Conservation (phyloP, 2,888 invertebrate species). For the Hecatera dysodea region DNA sequence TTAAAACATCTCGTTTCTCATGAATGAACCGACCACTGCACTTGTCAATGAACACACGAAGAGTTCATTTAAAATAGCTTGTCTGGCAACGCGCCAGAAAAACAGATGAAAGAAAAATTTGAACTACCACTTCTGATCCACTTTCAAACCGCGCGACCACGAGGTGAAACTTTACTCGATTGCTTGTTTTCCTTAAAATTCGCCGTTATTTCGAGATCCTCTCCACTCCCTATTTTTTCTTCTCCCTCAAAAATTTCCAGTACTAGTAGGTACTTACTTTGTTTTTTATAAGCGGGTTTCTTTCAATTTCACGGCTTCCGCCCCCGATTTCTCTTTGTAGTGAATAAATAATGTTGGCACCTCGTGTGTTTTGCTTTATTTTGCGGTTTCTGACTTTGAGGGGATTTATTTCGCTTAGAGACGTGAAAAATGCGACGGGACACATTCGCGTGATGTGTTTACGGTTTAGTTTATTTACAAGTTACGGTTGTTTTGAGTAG, state of each 20-base stretch:
- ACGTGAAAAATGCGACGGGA: constrained; percentile 66
- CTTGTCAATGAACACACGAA: constrained; percentile 26
- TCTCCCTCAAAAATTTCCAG: constrained; percentile 47
- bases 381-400: constrained; percentile 74
- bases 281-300: constrained; percentile 75
- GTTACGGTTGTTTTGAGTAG: constrained; percentile 50
- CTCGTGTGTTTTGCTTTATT: constrained; percentile 80
- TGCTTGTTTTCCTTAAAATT: constrained; percentile 19
- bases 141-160: constrained; percentile 7
- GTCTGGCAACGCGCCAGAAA: constrained; percentile 49
- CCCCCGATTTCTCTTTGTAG: constrained; percentile 78
- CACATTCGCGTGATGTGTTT: constrained; percentile 58
- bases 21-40: constrained; percentile 8
- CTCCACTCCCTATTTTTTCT: constrained; percentile 38
- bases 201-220: constrained; percentile 38
- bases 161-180: constrained; percentile 18
- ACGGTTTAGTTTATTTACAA: constrained; percentile 56
- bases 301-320: constrained; percentile 87
- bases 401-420: constrained; percentile 74
- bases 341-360: constrained; percentile 89
- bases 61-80: constrained; percentile 46
- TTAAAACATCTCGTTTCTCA: background rate
- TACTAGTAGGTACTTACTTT: constrained; percentile 64
- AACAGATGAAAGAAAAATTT: constrained; percentile 27
- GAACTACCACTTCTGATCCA: constrained; percentile 21